Conservation (phyloP, 2,888 invertebrate genomes). For the Margaritifera margaritifera region DNA sequence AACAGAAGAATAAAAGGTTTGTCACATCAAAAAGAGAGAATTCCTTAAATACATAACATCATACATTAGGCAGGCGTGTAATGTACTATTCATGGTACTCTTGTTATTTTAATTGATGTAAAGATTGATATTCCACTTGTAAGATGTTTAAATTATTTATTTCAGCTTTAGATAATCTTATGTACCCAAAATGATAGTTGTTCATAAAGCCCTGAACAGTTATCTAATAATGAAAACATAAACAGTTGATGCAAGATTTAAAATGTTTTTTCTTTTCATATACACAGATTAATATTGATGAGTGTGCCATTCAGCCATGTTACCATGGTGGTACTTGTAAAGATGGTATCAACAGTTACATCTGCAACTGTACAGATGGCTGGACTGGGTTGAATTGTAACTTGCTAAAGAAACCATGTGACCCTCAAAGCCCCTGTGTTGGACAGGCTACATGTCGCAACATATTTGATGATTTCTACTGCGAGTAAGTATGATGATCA, state of each 20-base stretch:
- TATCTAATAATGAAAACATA: background rate
- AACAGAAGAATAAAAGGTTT: too few species aligned
- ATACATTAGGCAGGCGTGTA: too few species aligned
- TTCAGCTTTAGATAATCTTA: too few species aligned
- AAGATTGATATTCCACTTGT: too few species aligned
- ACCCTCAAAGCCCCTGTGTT: slow-evolving; percentile 63
- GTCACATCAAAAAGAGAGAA: too few species aligned
- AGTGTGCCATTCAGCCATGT: slow-evolving; percentile 94
- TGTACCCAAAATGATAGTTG: too few species aligned
- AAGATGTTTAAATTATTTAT: too few species aligned
- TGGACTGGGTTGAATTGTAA: slow-evolving; percentile 51
- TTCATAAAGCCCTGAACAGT: too few species aligned
- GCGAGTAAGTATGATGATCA: slow-evolving; percentile 45
- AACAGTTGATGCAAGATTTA: background rate
- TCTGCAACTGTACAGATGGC: slow-evolving; percentile 43
- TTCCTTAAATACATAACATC: too few species aligned
- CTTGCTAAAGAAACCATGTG: slow-evolving; percentile 29
- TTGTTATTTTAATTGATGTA: too few species aligned
- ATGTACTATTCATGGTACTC: too few species aligned
- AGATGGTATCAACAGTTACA: slow-evolving; percentile 26
- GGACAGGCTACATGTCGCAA: slow-evolving; percentile 30
- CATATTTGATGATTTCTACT: slow-evolving; percentile 53
- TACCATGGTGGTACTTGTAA: slow-evolving; percentile 89
- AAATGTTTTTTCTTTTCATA: slow-evolving; percentile 1
- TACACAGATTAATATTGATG: slow-evolving; percentile 80